phyloP scores from a whole-genome alignment of 1,140 invertebrate genomes.

The Eufriesea mexicana region DNA sequence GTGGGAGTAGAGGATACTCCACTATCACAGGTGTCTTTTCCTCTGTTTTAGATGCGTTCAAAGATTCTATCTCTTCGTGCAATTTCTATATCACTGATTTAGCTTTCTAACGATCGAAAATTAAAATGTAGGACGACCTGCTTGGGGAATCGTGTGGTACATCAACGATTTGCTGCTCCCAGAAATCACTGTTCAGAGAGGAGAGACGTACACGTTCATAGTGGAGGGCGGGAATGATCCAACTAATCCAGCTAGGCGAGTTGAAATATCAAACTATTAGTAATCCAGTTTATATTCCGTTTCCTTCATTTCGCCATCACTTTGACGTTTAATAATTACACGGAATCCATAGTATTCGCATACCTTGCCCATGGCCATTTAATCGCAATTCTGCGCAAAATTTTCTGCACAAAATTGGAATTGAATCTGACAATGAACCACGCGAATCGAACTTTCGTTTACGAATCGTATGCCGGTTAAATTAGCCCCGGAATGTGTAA shows the following conservation, averaged over 20 bases:
- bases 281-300: not conserved
- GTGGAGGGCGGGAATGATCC: constrained; percentile 91
- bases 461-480: not conserved
- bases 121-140: constrained; percentile 85
- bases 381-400: not conserved
- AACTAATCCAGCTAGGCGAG: constrained; percentile 86
- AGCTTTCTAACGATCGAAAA: not conserved
- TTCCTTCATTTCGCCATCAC: not conserved
- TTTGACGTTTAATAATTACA: not conserved
- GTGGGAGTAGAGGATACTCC: constrained; percentile 90
- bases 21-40: constrained; percentile 86
- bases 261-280: constrained; percentile 24
- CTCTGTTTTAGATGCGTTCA: not conserved
- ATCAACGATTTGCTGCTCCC: constrained; percentile 95
- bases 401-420: not conserved
- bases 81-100: not conserved
- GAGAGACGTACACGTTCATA: constrained; percentile 93
- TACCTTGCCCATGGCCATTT: not conserved
- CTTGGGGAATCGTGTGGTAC: constrained; percentile 96
- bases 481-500: rapidly evolving
- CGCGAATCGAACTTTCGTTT: not conserved
- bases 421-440: not conserved
- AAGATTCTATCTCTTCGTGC: not conserved
- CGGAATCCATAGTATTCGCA: not conserved
- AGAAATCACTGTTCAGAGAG: constrained; percentile 94